phyloP scores from a whole-genome alignment of 1,140 invertebrate genomes.

The Bombus waltoni region DNA sequence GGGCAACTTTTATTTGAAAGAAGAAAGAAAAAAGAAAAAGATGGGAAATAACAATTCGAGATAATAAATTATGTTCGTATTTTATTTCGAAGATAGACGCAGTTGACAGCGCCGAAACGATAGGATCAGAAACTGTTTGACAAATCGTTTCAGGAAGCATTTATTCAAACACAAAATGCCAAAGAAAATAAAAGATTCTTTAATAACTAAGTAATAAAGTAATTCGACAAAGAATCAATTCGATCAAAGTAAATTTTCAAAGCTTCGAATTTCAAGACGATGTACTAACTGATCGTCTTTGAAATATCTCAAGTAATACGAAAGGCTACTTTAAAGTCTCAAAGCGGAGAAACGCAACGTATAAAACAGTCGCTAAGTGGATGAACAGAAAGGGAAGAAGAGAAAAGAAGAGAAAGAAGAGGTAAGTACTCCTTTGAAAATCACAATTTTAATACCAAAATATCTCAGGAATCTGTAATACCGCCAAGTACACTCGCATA shows the following conservation, averaged over 20 bases:
- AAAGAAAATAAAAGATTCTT: background rate
- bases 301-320: no score
- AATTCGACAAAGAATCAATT: background rate
- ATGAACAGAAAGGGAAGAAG: background rate
- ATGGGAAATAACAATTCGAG: background rate
- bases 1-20: background rate
- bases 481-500: background rate
- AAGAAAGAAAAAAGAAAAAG: no score
- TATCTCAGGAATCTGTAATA: background rate
- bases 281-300: no score
- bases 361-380: background rate
- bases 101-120: background rate
- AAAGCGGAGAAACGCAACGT: background rate
- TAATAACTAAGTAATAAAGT: background rate
- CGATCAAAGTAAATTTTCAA: no score
- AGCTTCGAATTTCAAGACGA: no score
- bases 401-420: background rate
- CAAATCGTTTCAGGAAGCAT: no score
- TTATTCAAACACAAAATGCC: no score
- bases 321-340: no score
- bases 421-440: background rate
- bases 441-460: background rate
- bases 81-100: background rate
- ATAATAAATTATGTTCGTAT: background rate
- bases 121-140: fast-evolving